Percentiles rank a stretch among this genome's conserved stretches.
Evolutionary conservation across 2,113 vertebrate species (phyloP).

Genomic region (Chaetodon auriga): DNA sequence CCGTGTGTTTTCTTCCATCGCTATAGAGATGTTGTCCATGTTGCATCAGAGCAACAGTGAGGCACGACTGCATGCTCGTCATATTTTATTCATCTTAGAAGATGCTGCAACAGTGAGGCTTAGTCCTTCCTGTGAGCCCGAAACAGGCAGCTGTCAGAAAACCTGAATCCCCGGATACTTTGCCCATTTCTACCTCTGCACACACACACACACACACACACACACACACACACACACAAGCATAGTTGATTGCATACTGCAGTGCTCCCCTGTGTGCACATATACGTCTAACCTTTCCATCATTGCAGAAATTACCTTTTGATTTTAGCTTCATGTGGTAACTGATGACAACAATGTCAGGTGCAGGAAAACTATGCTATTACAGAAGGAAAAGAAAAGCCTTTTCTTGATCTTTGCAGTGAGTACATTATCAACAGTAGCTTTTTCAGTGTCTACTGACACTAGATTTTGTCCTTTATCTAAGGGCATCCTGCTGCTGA

Average conservation of each 20-base stretch:
- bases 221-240: slow-evolving; percentile 4
- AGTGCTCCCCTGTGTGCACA: slow-evolving; percentile 23
- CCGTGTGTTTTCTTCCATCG: slow-evolving; percentile 35
- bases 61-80: slow-evolving; percentile 64
- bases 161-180: slow-evolving; percentile 64
- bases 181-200: slow-evolving; percentile 48
- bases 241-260: slow-evolving; percentile 24
- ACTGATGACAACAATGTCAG: not conserved
- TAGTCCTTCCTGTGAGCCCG: slow-evolving; percentile 58
- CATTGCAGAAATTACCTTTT: slow-evolving; percentile 43
- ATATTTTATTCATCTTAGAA: slow-evolving; percentile 82
- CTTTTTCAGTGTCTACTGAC: not conserved
- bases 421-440: not conserved
- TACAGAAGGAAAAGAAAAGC: not conserved
- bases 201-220: slow-evolving; percentile 26
- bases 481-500: not conserved
- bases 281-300: not conserved
- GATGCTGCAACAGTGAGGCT: slow-evolving; percentile 58
- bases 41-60: slow-evolving; percentile 71
- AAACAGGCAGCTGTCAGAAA: slow-evolving; percentile 73
- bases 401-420: not conserved
- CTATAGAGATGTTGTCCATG: slow-evolving; percentile 59
- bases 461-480: no score
- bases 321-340: not conserved
- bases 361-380: not conserved